Percentiles rank a stretch among this genome's conserved stretches.
Evolutionary conservation across 2,888 invertebrate species (phyloP).

Genomic region (Ichneumoninae sp.): DNA sequence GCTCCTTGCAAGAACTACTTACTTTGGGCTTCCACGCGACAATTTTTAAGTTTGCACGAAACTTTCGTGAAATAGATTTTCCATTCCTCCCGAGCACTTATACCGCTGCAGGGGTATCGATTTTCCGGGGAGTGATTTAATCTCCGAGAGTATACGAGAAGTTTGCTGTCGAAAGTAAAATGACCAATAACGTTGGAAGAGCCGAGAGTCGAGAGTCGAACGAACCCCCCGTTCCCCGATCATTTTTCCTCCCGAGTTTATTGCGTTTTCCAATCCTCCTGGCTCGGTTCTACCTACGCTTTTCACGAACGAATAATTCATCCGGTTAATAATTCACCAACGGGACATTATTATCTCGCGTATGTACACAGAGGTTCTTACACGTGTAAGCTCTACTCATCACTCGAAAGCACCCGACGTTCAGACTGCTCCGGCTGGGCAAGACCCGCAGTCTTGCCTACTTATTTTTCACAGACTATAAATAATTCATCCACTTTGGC

Average conservation of each 20-base stretch:
- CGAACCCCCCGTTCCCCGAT: slow-evolving; percentile 10
- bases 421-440: slow-evolving; percentile 13
- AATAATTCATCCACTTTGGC: slow-evolving; percentile 60
- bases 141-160: slow-evolving; percentile 53
- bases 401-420: slow-evolving; percentile 25
- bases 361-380: slow-evolving; percentile 9
- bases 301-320: slow-evolving; percentile 32
- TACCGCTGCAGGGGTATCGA: slow-evolving; percentile 26
- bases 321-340: slow-evolving; percentile 17
- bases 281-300: background rate
- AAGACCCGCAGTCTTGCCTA: slow-evolving; percentile 9
- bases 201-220: slow-evolving; percentile 8
- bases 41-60: background rate
- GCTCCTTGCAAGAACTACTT: background rate
- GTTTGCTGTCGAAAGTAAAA: slow-evolving; percentile 45
- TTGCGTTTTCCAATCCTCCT: slow-evolving; percentile 4
- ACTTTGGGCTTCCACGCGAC: background rate
- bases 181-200: slow-evolving; percentile 9
- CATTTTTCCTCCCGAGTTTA: slow-evolving; percentile 49
- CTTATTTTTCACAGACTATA: slow-evolving; percentile 53
- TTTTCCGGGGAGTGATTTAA: slow-evolving; percentile 46
- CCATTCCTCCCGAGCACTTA: background rate
- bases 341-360: slow-evolving; percentile 15
- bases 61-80: background rate
- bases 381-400: slow-evolving; percentile 15